Conservation (phyloP, 2,797 vertebrate genomes). For the Sebastes variabilis region DNA sequence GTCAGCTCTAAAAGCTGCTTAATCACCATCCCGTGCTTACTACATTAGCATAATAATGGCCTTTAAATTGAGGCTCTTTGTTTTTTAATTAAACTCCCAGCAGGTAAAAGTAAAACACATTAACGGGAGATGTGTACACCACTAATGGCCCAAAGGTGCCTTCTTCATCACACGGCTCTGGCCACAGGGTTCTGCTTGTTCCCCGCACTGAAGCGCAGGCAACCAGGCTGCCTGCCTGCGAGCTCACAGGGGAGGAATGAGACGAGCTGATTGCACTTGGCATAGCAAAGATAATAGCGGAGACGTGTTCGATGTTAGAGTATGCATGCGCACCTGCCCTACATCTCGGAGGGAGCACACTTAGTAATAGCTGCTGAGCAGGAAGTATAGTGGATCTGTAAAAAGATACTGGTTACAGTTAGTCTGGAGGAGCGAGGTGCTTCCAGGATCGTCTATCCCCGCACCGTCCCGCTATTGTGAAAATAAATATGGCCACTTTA, state of each 20-base stretch:
- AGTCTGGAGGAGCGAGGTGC: conserved; percentile 26
- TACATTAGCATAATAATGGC: conserved; percentile 99
- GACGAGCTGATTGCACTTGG: conserved; percentile 73
- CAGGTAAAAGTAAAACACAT: conserved; percentile 99
- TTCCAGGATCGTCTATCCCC: conserved; percentile 52
- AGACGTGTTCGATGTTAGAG: conserved; percentile 47
- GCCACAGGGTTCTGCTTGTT: conserved; percentile 73
- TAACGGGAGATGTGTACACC: conserved; percentile 93
- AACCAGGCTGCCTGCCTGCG: conserved; percentile 31
- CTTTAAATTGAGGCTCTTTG: conserved; percentile 99
- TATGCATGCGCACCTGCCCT: conserved; percentile 67
- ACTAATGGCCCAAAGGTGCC: conserved; percentile 84
- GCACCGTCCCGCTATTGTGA: conserved; percentile 44
- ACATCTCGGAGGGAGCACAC: conserved; percentile 48
- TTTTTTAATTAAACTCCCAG: conserved; percentile 99
- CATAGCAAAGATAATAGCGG: conserved; percentile 63
- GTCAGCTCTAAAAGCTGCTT: conserved; percentile 94
- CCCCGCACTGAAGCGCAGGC: conserved; percentile 49
- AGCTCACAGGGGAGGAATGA: conserved; percentile 73
- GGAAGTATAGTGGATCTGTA: conserved; percentile 34
- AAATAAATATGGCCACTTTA: conserved; percentile 64
- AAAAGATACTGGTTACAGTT: conserved; percentile 41
- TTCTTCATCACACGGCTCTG: conserved; percentile 79
- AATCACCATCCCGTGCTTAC: conserved; percentile 97
- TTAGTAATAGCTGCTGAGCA: conserved; percentile 52